phyloP scores from a whole-genome alignment of 2,113 vertebrate genomes.

The Pachyramphus minor region DNA sequence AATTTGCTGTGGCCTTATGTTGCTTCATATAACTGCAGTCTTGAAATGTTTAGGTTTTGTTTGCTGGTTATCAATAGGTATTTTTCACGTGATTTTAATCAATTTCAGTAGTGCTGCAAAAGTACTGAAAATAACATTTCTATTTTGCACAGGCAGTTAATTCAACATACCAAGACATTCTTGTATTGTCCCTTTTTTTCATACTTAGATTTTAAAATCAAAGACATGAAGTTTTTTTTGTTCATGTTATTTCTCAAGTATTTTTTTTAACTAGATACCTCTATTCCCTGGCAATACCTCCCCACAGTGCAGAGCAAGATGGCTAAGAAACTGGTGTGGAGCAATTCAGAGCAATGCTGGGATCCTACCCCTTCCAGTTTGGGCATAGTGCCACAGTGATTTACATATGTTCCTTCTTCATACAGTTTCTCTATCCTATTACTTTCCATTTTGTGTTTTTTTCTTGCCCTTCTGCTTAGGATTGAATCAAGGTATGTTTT shows the following conservation, averaged over 20 bases:
- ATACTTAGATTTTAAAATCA: neutral
- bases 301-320: neutral
- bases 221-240: neutral
- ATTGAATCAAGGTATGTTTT: neutral
- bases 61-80: neutral
- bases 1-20: neutral
- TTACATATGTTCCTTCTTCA: neutral
- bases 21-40: neutral
- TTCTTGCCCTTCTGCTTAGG: neutral
- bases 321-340: neutral
- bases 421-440: neutral
- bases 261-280: neutral
- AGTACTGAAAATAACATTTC: neutral
- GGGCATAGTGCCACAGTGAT: neutral
- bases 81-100: conserved; percentile 33
- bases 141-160: neutral
- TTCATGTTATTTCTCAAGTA: neutral
- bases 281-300: neutral
- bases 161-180: neutral
- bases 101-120: neutral
- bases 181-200: neutral
- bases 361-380: neutral
- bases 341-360: neutral
- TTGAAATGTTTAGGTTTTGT: neutral
- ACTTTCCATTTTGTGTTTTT: neutral